Evolutionary conservation across 2,113 vertebrate species (phyloP), one percentile per base, ranked within the genome.

Genomic region (Nibea coibor): DNA sequence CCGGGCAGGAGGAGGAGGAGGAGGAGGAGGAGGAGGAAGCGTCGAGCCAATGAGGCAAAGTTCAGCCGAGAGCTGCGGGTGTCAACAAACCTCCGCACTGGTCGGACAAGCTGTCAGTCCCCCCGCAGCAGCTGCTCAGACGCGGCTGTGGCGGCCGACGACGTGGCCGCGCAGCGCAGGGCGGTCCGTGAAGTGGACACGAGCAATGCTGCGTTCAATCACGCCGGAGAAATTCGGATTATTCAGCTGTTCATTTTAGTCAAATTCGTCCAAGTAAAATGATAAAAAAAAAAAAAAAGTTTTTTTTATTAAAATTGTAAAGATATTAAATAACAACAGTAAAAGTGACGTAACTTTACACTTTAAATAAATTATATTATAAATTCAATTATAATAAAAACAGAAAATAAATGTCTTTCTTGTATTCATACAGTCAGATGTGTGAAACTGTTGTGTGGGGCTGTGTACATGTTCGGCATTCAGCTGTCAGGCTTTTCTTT

Each of bases 151-250:
- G 16, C 51, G 1, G 62, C 26, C 73, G 62, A 22, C 74, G 87
- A 82, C 84, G 75, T 83, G 81, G 63, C 67, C 28, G 10, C 2
- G 12, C 54, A 19, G 61, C 1, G 10, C 50, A n/a, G 65, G 83
- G 83, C 64, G 69, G 87, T 20, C 63, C 79, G 0, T 75, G 75
- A 84, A 71, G 15, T 24, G 42, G 2, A 71, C 79, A 64, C 63
- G 35, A 35, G 7, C 1, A 8, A 2, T 51, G 81, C 31, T 62
- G 81, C 74, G 42, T 82, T 89, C 81, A 75, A 0, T 7, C 3
- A 7, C 3, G 10, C 0, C 26, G 8, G 0, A 4, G 20, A 43
- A 35, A 54, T 12, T 17, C 9, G 24, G 10, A 42, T 10, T 53
- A 57, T 11, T 31, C 22, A 19, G 28, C 10, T 8, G 17, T n/a